Conservation (phyloP, 1,140 invertebrate genomes). For the Nixonia krombeini region DNA sequence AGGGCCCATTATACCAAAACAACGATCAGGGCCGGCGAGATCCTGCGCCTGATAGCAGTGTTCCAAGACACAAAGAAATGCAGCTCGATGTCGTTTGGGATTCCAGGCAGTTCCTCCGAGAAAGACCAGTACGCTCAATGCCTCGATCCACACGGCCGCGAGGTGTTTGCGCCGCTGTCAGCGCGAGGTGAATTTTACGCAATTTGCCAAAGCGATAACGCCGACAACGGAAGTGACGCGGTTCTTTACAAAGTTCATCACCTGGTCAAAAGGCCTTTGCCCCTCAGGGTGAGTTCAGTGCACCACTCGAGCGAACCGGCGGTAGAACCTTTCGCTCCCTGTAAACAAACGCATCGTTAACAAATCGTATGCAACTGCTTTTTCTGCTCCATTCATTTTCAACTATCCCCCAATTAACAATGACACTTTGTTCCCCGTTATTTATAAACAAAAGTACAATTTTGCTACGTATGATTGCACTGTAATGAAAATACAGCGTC, state of each 20-base stretch:
- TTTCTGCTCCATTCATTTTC: no score
- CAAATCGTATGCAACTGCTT: no score
- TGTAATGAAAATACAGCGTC: no score
- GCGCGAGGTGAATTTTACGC: conserved; percentile 68
- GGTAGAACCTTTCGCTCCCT: no score
- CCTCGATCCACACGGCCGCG: conserved; percentile 64
- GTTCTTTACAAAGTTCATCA: conserved; percentile 67
- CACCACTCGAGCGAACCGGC: no score
- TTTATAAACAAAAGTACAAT: no score
- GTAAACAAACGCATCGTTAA: no score
- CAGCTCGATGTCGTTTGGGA: conserved; percentile 63
- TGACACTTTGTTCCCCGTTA: no score
- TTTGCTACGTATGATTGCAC: no score
- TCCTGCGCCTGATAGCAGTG: conserved; percentile 69
- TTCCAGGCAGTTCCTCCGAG: conserved; percentile 60
- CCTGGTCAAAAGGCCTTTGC: conserved; percentile 59
- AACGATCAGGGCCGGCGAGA: conserved; percentile 67
- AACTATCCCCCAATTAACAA: no score
- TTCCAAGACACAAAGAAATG: conserved; percentile 70
- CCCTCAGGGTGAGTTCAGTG: conserved; percentile 59
- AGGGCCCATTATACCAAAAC: conserved; percentile 71
- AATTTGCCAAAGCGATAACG: conserved; percentile 59
- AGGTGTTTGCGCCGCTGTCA: conserved; percentile 64
- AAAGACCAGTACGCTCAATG: conserved; percentile 71
- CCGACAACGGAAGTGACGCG: conserved; percentile 58